Conservation (phyloP, 2,797 vertebrate genomes). For the Chaenodraco wilsoni region DNA sequence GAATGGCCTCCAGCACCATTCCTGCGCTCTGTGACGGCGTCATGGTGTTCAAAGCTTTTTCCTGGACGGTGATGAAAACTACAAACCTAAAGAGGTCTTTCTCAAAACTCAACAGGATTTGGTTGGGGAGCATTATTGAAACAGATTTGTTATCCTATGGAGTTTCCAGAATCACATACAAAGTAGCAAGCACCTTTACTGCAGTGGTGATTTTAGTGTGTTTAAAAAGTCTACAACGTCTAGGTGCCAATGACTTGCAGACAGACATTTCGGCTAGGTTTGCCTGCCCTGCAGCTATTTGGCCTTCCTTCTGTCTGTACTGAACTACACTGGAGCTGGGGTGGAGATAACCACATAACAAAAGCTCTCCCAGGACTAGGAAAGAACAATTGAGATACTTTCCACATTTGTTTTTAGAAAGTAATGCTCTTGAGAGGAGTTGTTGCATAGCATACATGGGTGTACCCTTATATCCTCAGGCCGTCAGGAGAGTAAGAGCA, state of each 20-base stretch:
- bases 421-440: slow-evolving; percentile 57
- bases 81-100: slow-evolving; percentile 48
- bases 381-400: slow-evolving; percentile 34
- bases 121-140: slow-evolving; percentile 59
- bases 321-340: slow-evolving; percentile 7
- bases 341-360: slow-evolving; percentile 5
- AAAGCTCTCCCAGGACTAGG: slow-evolving; percentile 3
- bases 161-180: slow-evolving; percentile 56
- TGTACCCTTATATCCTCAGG: slow-evolving; percentile 58
- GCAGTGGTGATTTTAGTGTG: slow-evolving; percentile 55
- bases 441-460: slow-evolving; percentile 58
- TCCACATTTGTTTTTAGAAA: slow-evolving; percentile 35
- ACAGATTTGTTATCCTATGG: slow-evolving; percentile 55
- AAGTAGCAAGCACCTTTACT: slow-evolving; percentile 55
- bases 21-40: slow-evolving; percentile 40
- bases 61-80: slow-evolving; percentile 60
- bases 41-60: slow-evolving; percentile 44
- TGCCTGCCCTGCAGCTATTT: slow-evolving; percentile 32
- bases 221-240: slow-evolving; percentile 70
- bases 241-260: slow-evolving; percentile 71
- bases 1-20: slow-evolving; percentile 62
- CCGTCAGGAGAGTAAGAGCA: slow-evolving; percentile 63
- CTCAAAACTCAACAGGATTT: slow-evolving; percentile 47
- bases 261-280: slow-evolving; percentile 60
- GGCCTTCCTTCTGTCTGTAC: slow-evolving; percentile 17